Conservation (phyloP, 2,797 vertebrate genomes). For the Sarcoramphus papa region DNA sequence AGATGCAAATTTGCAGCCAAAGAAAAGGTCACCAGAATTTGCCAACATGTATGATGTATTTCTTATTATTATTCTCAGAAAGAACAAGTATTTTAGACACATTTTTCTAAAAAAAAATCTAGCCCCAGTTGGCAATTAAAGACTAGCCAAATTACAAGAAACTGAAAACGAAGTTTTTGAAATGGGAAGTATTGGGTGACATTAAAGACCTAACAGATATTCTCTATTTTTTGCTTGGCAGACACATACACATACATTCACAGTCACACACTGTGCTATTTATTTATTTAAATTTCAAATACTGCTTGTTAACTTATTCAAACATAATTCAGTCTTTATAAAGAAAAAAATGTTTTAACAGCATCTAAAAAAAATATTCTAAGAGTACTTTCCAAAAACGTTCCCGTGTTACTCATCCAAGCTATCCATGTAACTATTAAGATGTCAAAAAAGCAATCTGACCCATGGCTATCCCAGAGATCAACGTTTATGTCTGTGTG, state of each 20-base stretch:
- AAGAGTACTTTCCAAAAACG: background rate
- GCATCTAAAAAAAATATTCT: background rate
- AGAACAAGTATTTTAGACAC: background rate
- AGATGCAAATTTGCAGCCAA: background rate
- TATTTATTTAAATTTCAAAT: constrained; percentile 20
- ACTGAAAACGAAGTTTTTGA: background rate
- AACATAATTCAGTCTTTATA: background rate
- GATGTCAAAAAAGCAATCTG: background rate
- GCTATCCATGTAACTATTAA: background rate
- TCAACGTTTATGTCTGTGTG: background rate
- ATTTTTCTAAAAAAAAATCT: background rate
- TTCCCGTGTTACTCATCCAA: background rate
- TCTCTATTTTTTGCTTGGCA: constrained; percentile 18
- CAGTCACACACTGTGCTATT: background rate
- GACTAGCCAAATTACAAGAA: background rate
- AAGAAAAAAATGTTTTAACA: background rate
- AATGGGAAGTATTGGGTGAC: background rate
- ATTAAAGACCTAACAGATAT: background rate
- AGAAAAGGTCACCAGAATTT: background rate
- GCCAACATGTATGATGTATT: background rate
- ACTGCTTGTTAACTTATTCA: background rate
- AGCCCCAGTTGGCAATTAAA: background rate
- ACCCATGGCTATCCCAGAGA: background rate
- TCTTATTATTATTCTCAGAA: background rate
- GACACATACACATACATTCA: background rate